Evolutionary conservation across 2,113 vertebrate genomes (phyloP).

Genomic region (Chamaea fasciata): DNA sequence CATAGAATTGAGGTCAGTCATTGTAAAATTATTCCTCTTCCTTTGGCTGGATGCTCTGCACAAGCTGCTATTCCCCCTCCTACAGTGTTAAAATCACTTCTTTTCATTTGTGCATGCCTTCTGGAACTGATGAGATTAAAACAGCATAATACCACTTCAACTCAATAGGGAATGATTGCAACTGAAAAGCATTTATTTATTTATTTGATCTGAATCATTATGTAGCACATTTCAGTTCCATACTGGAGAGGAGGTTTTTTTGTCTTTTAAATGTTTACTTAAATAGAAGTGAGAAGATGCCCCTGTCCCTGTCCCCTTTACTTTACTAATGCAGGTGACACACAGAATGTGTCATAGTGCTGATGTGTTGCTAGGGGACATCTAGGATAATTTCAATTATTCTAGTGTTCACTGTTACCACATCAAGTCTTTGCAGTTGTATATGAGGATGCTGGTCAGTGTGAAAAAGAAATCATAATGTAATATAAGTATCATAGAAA

Average conservation of each 20-base stretch:
- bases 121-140: conserved; percentile 20
- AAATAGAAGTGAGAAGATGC: neutral
- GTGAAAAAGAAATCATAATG: neutral
- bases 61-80: neutral
- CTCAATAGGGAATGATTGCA: conserved; percentile 37
- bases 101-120: neutral
- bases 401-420: neutral
- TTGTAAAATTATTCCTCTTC: neutral
- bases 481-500: neutral
- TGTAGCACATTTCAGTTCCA: neutral
- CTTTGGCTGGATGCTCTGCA: neutral
- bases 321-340: neutral
- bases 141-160: neutral
- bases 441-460: neutral
- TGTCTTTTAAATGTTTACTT: neutral
- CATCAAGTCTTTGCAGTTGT: neutral
- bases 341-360: neutral
- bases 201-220: conserved; percentile 25
- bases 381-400: neutral
- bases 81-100: neutral
- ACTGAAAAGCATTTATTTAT: conserved; percentile 36
- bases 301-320: neutral
- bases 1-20: neutral
- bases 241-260: neutral
- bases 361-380: neutral